Percentiles rank a stretch among this genome's conserved stretches.
Evolutionary conservation across 1,140 invertebrate species (phyloP).

Genomic region (Hetaerina americana): DNA sequence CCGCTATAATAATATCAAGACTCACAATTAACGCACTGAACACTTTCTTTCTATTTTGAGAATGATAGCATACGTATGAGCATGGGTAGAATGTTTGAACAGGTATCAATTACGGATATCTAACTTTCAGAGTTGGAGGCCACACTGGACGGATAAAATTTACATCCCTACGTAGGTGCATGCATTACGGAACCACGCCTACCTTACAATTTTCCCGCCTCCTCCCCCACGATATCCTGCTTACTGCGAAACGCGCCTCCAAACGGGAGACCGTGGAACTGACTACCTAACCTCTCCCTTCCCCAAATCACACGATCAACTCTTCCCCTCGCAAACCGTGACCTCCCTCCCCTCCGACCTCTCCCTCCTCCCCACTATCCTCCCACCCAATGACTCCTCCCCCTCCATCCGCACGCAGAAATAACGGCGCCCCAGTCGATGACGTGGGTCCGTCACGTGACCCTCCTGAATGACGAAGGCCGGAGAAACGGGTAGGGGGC

Average conservation of each 20-base stretch:
- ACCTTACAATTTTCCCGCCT: slow-evolving; percentile 8
- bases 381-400: slow-evolving; percentile 22
- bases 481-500: not conserved
- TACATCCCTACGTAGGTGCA: too few species aligned
- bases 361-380: slow-evolving; percentile 27
- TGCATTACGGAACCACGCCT: slow-evolving; percentile 3
- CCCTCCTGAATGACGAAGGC: not conserved
- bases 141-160: too few species aligned
- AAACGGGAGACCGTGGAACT: not conserved
- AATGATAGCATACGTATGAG: too few species aligned
- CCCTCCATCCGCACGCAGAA: slow-evolving; percentile 23
- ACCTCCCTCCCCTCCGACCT: slow-evolving; percentile 22
- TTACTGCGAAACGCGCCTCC: not conserved
- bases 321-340: slow-evolving; percentile 29
- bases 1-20: too few species aligned
- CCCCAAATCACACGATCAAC: too few species aligned
- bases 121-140: too few species aligned
- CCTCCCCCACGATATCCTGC: not conserved
- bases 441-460: slow-evolving; percentile 17
- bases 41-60: too few species aligned
- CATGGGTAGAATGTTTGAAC: too few species aligned
- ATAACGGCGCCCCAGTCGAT: slow-evolving; percentile 14
- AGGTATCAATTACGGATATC: too few species aligned
- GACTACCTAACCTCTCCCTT: too few species aligned
- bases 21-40: too few species aligned